A percentile compares a stretch with the other conserved stretches of the same genome.
phyloP scores from a whole-genome alignment of 2,113 vertebrate species.

The Lamprotornis superbus region DNA sequence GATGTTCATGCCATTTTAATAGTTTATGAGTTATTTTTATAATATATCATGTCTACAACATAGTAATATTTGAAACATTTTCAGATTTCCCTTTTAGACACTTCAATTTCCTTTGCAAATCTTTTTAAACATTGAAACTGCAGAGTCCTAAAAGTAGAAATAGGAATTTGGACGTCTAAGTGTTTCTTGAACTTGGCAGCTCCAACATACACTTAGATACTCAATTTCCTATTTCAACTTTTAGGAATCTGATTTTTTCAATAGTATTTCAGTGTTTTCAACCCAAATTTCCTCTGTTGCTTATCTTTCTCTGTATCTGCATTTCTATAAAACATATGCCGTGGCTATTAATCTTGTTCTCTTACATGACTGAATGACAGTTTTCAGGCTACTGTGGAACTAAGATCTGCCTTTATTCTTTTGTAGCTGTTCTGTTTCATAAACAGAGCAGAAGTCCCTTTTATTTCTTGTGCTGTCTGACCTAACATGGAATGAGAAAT shows the following conservation, averaged over 20 bases:
- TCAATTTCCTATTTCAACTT: background rate
- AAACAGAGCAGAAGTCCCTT: background rate
- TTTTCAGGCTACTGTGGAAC: background rate
- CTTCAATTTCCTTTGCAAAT: background rate
- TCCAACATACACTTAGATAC: background rate
- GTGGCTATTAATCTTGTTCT: background rate
- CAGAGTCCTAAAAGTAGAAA: background rate
- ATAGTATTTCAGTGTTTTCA: background rate
- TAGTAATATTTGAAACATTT: background rate
- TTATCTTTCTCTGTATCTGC: background rate
- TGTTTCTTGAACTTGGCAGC: background rate
- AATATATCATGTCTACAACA: background rate
- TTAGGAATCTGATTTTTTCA: background rate
- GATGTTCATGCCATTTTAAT: background rate
- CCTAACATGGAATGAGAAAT: background rate
- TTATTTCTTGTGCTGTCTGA: background rate
- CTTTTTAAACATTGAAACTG: background rate
- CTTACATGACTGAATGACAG: background rate
- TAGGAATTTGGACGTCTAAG: background rate
- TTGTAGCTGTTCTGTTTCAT: background rate
- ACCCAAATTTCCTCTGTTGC: background rate
- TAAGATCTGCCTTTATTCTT: background rate
- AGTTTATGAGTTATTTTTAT: background rate
- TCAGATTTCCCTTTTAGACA: background rate
- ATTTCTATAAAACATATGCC: background rate